Evolutionary conservation across 92 coral and sea anemone species (phyloP), one percentile per base, ranked within the genome.

Genomic region (Siderastrea siderea): DNA sequence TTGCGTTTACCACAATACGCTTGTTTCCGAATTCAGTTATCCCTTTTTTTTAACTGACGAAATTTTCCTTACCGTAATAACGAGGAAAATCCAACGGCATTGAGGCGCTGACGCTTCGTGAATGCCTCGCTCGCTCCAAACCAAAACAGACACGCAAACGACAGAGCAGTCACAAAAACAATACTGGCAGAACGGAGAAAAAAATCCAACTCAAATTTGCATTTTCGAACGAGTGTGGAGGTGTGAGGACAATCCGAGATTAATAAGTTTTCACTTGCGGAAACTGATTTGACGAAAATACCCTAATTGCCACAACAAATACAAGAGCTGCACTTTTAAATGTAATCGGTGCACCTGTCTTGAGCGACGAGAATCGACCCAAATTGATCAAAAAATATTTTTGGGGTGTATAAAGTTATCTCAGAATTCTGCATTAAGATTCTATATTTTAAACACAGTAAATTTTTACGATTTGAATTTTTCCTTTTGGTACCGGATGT

Each of bases 1-100:
- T 60, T 14, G 52, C 50, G 52, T 15, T 50, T 16, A 69, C 72
- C 80, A 49, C 87, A 51, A 75, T 15, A 43, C 6, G 60, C 49
- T 45, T 38, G 62, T 54, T 44, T 50, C n/a, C 9, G 13, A 47
- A 47, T 48, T 81, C 13, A 26, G n/a, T 9, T 48, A 51, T 14
- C 60, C n/a, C 52, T 74, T 10, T 51, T 6, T 10, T 10, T 26
- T 10, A 17, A 16, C 52, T 7, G n/a, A 74, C 58, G 7, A 16
- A 47, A 6, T 55, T 26, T 53, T 54, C 12, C 95, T 90, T 81
- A 93, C 95, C 95, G 95, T 93, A 93, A 77, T 93, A 93, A 77
- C 82, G 86, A 17, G 95, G 95, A 45, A 93, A 48, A 1, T 86
- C 92, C 81, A 89, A 86, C 51, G 95, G 90, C 95, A 93, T 93